A percentile compares a stretch with the other conserved stretches of the same genome.
These are phyloP conservation scores for Betta splendens DNA, from an alignment of 2,797 vertebrate species.

Conservation along the genomic window DNA sequence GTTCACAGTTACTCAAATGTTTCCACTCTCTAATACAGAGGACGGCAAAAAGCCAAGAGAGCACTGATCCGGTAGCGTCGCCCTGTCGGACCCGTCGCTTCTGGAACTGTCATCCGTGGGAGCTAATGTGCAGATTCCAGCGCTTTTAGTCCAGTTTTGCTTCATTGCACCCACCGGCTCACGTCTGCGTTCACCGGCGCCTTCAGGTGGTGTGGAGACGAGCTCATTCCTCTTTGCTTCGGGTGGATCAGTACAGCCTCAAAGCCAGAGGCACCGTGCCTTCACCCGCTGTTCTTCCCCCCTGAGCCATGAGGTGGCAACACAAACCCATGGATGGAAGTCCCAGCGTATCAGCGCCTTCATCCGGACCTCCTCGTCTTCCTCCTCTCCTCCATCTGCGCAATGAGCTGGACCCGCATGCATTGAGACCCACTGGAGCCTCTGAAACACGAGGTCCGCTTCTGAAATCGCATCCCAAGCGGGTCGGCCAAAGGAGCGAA, in stretches of 20 bases:
- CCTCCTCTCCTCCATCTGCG: background rate
- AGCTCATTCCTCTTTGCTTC: too few relatives aligned
- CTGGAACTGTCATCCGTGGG: background rate
- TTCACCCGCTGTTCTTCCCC: constrained; percentile 44
- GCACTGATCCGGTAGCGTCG: background rate
- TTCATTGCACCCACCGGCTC: too few relatives aligned
- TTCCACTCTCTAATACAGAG: background rate
- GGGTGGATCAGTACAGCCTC: constrained; percentile 39
- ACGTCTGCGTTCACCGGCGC: too few relatives aligned
- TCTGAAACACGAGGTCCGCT: too few relatives aligned
- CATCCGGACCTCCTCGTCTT: background rate
- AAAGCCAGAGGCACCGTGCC: constrained; percentile 25
- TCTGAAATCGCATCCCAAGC: too few relatives aligned
- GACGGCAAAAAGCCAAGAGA: constrained; percentile 3
- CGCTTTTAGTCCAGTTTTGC: too few relatives aligned
- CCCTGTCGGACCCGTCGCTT: background rate
- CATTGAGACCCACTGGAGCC: too few relatives aligned
- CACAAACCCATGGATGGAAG: constrained; percentile 55
- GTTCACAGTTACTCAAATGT: background rate
- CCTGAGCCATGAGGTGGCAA: constrained; percentile 64
- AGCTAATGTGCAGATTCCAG: background rate
- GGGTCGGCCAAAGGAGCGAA: too few relatives aligned
- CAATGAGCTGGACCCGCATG: background rate
- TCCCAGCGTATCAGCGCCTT: background rate
- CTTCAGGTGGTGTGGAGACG: too few relatives aligned